Conservation (phyloP, 1,140 invertebrate species). For the Leucophenga varia region DNA sequence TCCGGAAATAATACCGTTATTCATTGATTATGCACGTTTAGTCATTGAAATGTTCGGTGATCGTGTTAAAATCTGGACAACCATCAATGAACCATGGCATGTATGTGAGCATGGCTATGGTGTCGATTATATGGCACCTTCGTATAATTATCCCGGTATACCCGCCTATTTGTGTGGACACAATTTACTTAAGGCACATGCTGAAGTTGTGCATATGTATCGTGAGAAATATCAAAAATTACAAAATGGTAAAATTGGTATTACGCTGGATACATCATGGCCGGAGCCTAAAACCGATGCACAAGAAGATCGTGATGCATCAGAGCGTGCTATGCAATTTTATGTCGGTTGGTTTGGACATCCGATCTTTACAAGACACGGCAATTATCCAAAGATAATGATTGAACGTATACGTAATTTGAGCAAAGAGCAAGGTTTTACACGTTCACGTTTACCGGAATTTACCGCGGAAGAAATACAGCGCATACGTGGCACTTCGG, state of each 20-base stretch:
- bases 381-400: slow-evolving; percentile 66
- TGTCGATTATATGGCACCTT: slow-evolving; percentile 61
- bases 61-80: slow-evolving; percentile 68
- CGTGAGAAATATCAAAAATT: slow-evolving; percentile 62
- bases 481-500: slow-evolving; percentile 61
- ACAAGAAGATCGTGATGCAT: slow-evolving; percentile 59
- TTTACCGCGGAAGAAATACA: slow-evolving; percentile 65
- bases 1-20: slow-evolving; percentile 61
- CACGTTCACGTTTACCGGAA: slow-evolving; percentile 61
- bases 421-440: slow-evolving; percentile 63
- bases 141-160: slow-evolving; percentile 61
- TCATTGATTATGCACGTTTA: slow-evolving; percentile 64
- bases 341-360: slow-evolving; percentile 64
- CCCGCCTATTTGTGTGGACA: slow-evolving; percentile 66
- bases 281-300: slow-evolving; percentile 61
- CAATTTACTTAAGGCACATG: slow-evolving; percentile 66
- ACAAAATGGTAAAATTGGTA: slow-evolving; percentile 66
- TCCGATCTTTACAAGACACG: slow-evolving; percentile 63
- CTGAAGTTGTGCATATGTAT: slow-evolving; percentile 67
- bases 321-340: slow-evolving; percentile 60
- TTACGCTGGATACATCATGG: slow-evolving; percentile 65
- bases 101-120: slow-evolving; percentile 67
- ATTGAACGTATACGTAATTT: slow-evolving; percentile 60
- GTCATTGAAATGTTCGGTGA: slow-evolving; percentile 63
- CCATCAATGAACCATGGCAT: slow-evolving; percentile 73